These are phyloP conservation scores for Druon quercuslanigerum DNA, from an alignment of 1,140 invertebrate genomes.

Conservation along the genomic window DNA sequence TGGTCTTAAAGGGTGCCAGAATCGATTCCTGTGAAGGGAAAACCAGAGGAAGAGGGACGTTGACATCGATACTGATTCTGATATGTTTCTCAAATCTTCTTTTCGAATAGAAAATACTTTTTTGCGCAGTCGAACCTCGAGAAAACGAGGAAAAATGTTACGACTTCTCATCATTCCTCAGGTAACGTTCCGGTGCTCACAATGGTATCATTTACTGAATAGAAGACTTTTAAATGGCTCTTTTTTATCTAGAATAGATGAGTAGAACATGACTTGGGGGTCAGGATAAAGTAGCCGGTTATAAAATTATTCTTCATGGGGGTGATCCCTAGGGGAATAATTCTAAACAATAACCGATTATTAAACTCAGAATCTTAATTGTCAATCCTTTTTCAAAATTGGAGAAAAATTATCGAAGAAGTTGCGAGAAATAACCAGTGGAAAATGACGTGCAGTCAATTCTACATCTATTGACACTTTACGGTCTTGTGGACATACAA, in stretches of 20 bases:
- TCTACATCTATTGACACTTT: slow-evolving; percentile 39
- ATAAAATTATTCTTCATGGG: too few relatives aligned
- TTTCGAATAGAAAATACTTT: not conserved
- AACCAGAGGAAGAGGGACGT: not conserved
- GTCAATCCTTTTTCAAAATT: too few relatives aligned
- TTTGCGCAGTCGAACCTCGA: not conserved
- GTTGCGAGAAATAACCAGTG: too few relatives aligned
- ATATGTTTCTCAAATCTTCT: slow-evolving; percentile 25
- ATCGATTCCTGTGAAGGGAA: slow-evolving; percentile 2
- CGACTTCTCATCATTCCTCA: not conserved
- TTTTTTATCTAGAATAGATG: not conserved
- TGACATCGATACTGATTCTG: slow-evolving; percentile 5
- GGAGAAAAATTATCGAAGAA: too few relatives aligned
- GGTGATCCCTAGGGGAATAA: too few relatives aligned
- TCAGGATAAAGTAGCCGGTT: too few relatives aligned
- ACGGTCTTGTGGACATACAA: slow-evolving; percentile 25
- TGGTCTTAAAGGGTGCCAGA: slow-evolving; percentile 3
- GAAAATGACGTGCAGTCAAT: not conserved
- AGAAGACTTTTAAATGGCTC: not conserved
- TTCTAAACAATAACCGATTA: too few relatives aligned
- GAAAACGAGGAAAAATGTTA: not conserved
- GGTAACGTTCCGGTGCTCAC: not conserved
- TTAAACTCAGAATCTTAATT: too few relatives aligned
- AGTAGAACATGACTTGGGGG: not conserved
- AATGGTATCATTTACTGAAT: not conserved